Conservation (phyloP, 2,888 invertebrate species). For the Sinhomidia bicolor region DNA sequence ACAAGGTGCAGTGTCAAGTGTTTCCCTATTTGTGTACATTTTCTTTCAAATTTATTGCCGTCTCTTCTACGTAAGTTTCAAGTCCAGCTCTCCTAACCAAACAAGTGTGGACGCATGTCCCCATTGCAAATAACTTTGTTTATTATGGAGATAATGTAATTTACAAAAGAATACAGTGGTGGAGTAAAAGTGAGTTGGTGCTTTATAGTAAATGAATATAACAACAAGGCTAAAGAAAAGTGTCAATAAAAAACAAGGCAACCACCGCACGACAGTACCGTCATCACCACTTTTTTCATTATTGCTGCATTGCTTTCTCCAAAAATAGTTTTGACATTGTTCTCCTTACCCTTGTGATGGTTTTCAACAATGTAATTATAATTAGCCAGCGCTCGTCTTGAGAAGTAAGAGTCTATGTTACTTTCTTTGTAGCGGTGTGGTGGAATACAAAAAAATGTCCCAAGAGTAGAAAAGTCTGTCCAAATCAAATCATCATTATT, state of each 20-base stretch:
- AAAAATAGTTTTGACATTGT: neutral
- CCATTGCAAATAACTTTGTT: conserved; percentile 47
- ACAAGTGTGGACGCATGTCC: conserved; percentile 41
- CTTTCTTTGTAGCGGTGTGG: neutral
- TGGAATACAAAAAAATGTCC: neutral
- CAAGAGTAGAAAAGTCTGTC: too few species aligned
- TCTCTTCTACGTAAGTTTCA: too few species aligned
- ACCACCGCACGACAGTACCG: too few species aligned
- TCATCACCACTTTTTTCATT: neutral
- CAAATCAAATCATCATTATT: neutral
- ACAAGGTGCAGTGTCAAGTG: conserved; percentile 30
- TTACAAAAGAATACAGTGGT: neutral
- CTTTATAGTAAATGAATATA: neutral
- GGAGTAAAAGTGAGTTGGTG: neutral
- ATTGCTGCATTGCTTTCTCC: neutral
- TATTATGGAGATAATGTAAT: conserved; percentile 56
- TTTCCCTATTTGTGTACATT: neutral
- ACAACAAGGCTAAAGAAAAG: neutral
- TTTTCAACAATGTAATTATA: conserved; percentile 21
- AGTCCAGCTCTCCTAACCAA: too few species aligned
- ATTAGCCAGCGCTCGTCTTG: too few species aligned
- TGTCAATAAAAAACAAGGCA: neutral
- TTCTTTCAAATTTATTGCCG: neutral
- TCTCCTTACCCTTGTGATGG: neutral
- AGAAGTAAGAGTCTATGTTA: neutral